These are phyloP conservation scores for Micronycteris hirsuta DNA, from an alignment of 2,113 vertebrate species.

Conservation along the genomic window DNA sequence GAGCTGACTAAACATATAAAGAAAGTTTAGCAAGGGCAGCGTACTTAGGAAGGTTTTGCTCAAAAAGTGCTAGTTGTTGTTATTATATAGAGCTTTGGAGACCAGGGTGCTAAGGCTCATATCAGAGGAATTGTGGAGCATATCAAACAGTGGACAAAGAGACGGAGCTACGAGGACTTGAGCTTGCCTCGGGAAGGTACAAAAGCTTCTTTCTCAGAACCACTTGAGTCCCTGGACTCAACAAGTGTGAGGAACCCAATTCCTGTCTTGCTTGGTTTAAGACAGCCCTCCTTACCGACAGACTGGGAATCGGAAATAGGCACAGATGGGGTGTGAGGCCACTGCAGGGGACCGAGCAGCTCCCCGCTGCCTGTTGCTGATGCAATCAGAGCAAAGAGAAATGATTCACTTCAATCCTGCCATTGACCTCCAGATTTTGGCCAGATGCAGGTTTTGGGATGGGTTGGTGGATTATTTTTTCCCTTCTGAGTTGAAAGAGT, in stretches of 20 bases:
- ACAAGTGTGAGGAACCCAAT: background rate
- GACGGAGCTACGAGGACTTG: background rate
- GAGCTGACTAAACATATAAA: background rate
- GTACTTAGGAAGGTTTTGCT: background rate
- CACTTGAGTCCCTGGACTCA: background rate
- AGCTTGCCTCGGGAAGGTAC: background rate
- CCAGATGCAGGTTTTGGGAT: conserved; percentile 56
- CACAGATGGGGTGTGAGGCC: background rate
- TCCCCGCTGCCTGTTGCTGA: conserved; percentile 14
- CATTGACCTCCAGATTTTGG: conserved; percentile 27
- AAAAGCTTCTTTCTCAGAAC: background rate
- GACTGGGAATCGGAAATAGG: background rate
- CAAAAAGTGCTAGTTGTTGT: background rate
- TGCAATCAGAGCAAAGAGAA: conserved; percentile 46
- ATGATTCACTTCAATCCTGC: conserved; percentile 49
- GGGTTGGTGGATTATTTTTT: conserved; percentile 43
- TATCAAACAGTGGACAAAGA: background rate
- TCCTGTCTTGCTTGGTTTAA: background rate
- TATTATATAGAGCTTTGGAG: background rate
- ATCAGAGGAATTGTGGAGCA: accelerated
- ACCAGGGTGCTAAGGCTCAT: background rate
- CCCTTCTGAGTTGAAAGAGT: conserved; percentile 61
- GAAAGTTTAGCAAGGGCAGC: background rate
- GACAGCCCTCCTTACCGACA: background rate
- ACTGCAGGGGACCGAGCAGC: background rate